A percentile compares a stretch with the other conserved stretches of the same genome.
Conservation (phyloP, 2,888 invertebrate species). For the Acleris holmiana region DNA sequence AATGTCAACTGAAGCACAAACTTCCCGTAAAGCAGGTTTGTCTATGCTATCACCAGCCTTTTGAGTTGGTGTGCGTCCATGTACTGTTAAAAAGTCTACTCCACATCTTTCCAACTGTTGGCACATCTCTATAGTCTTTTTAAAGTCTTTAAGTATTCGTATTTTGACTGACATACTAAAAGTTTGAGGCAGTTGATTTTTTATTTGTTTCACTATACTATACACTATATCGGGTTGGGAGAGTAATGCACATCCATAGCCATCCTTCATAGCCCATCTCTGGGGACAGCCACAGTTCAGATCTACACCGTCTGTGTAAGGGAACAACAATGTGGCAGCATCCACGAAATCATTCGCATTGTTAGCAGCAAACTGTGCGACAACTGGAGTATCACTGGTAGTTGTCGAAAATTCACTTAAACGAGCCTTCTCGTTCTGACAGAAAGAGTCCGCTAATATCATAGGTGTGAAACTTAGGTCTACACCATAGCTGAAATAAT, state of each 20-base stretch:
- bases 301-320: slow-evolving; percentile 96
- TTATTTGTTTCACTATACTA: slow-evolving; percentile 91
- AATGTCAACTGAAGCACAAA: slow-evolving; percentile 88
- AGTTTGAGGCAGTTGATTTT: slow-evolving; percentile 87
- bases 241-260: slow-evolving; percentile 93
- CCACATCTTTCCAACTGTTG: slow-evolving; percentile 92
- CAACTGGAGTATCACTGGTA: slow-evolving; percentile 90
- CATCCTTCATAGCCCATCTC: slow-evolving; percentile 96
- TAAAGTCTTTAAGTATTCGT: slow-evolving; percentile 88
- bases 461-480: slow-evolving; percentile 98
- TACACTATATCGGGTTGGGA: slow-evolving; percentile 92
- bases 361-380: slow-evolving; percentile 98
- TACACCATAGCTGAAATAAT: slow-evolving; percentile 88
- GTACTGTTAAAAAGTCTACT: slow-evolving; percentile 94
- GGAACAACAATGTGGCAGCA: slow-evolving; percentile 93
- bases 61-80: slow-evolving; percentile 95
- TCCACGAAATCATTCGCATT: slow-evolving; percentile 91
- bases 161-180: slow-evolving; percentile 97
- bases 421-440: slow-evolving; percentile 94
- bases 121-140: slow-evolving; percentile 91
- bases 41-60: slow-evolving; percentile 90
- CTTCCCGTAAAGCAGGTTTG: slow-evolving; percentile 87
- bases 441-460: slow-evolving; percentile 97
- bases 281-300: slow-evolving; percentile 99
- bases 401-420: slow-evolving; percentile 92